Evolutionary conservation across 1,140 invertebrate genomes (phyloP).

Genomic region (Triops longicaudatus): DNA sequence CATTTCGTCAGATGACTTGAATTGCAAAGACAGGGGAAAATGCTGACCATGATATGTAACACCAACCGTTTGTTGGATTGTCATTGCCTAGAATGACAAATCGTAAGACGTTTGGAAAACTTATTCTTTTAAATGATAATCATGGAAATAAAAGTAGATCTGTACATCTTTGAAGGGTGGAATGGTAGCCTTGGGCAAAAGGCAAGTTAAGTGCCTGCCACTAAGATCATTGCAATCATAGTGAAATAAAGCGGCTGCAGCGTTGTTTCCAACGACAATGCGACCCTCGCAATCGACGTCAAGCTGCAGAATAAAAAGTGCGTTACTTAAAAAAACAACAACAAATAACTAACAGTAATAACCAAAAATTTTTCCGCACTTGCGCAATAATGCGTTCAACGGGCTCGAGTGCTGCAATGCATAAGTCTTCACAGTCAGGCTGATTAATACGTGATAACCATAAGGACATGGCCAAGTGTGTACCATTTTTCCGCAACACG

Average conservation of each 20-base stretch:
- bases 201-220: not conserved
- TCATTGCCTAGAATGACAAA: conserved; percentile 37
- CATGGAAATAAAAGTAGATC: not conserved
- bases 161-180: conserved; percentile 27
- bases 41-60: conserved; percentile 50
- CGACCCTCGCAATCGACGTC: not conserved
- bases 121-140: too few relatives aligned
- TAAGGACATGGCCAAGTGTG: conserved; percentile 49
- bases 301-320: not conserved
- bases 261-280: not conserved
- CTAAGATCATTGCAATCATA: not conserved
- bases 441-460: conserved; percentile 51
- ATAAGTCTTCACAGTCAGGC: conserved; percentile 43
- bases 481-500: conserved; percentile 42
- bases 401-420: conserved; percentile 54
- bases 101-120: too few relatives aligned
- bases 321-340: not conserved
- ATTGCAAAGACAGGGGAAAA: conserved; percentile 53
- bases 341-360: too few relatives aligned
- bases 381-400: conserved; percentile 44
- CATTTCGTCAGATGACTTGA: conserved; percentile 37
- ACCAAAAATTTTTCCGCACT: conserved; percentile 30
- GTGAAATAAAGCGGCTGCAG: not conserved
- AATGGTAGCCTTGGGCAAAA: conserved; percentile 19
- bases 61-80: conserved; percentile 53